Conservation (phyloP, 23 tunicate species). For the Styela plicata region DNA sequence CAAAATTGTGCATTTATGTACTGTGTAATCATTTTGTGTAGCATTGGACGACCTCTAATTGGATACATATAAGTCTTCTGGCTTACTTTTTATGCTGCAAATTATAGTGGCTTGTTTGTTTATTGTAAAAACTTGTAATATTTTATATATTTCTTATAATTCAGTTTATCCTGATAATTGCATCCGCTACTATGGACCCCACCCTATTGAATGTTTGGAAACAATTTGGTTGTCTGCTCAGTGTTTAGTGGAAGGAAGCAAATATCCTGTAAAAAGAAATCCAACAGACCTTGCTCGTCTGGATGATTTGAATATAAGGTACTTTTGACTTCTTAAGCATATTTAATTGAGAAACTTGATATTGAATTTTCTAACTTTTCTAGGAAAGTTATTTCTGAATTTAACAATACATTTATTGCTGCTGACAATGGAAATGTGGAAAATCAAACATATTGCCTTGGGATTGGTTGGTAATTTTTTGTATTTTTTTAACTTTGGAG, state of each 20-base stretch:
- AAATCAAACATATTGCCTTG: constrained; percentile 19
- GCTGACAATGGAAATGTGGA: constrained; percentile 7
- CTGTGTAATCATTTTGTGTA: no score
- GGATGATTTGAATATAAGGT: constrained; percentile 9
- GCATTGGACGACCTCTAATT: no score
- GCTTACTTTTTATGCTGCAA: no score
- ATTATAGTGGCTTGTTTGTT: no score
- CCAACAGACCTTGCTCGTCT: not conserved
- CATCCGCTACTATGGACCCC: constrained; percentile 14
- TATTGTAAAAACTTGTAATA: no score
- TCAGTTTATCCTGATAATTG: constrained; percentile 20
- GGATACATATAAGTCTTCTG: no score
- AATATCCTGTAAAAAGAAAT: constrained; percentile 18
- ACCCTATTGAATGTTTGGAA: constrained; percentile 14
- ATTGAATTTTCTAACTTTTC: not conserved
- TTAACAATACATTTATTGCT: not conserved
- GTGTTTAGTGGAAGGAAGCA: constrained; percentile 10
- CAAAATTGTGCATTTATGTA: no score
- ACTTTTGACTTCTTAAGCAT: not conserved
- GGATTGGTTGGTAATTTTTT: not conserved
- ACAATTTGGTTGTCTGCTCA: constrained; percentile 13
- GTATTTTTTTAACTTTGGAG: not conserved
- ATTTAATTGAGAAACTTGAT: not conserved
- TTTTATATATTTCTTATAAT: no score
- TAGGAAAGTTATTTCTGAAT: not conserved